Percentiles rank a stretch among this genome's conserved stretches.
These are phyloP conservation scores for Athalia circularis DNA, from an alignment of 2,888 invertebrate species.

Conservation along the genomic window DNA sequence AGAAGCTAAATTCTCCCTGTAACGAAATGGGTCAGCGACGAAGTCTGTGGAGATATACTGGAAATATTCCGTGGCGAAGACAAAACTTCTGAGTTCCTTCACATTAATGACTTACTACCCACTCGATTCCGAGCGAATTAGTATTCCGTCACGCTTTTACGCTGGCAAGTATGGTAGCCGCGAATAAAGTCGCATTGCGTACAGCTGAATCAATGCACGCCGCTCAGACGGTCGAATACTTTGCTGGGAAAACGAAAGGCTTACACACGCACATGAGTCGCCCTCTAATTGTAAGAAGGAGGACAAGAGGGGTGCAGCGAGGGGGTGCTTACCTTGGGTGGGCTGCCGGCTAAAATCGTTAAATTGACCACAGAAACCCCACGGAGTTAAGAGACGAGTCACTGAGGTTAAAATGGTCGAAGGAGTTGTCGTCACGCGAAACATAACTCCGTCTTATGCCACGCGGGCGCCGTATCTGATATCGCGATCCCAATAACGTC, in stretches of 20 bases:
- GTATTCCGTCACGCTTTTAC: no score
- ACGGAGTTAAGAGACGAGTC: conserved; percentile 39
- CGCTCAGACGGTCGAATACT: conserved; percentile 39
- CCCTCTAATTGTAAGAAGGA: background rate
- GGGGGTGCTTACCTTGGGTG: conserved; percentile 34
- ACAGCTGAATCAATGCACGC: conserved; percentile 30
- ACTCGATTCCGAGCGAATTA: no score
- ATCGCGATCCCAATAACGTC: conserved; percentile 25
- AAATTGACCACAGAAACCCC: conserved; percentile 41
- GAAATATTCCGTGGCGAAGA: no score
- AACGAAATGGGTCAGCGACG: background rate
- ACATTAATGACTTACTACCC: background rate
- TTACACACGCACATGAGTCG: conserved; percentile 29
- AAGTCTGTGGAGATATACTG: background rate
- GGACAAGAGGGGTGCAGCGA: background rate
- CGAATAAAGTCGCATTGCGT: conserved; percentile 22
- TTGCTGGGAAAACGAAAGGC: conserved; percentile 35
- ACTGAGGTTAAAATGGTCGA: conserved; percentile 42
- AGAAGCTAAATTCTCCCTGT: background rate
- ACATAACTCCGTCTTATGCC: conserved; percentile 38
- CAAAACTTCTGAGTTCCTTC: background rate
- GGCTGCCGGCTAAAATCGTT: conserved; percentile 44
- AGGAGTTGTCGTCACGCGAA: conserved; percentile 43
- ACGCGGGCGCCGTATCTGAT: background rate
- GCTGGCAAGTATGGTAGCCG: conserved; percentile 3